Conservation (phyloP, 2,888 invertebrate species). For the Perithous albicinctus region DNA sequence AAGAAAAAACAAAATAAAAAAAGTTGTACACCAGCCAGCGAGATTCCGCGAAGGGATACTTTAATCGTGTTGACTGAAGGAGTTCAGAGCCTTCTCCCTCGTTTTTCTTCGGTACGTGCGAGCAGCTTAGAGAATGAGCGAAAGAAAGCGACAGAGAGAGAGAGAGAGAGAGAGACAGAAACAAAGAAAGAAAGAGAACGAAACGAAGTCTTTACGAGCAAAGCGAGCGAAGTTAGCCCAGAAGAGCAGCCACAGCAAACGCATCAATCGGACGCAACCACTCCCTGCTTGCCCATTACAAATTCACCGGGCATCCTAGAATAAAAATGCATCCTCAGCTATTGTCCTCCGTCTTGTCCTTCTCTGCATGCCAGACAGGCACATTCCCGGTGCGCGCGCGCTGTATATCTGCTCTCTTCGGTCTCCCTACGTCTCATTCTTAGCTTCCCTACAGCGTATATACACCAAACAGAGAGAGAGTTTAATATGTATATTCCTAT, state of each 20-base stretch:
- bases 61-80: slow-evolving; percentile 32
- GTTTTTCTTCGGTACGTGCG: slow-evolving; percentile 26
- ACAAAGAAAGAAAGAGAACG: slow-evolving; percentile 6
- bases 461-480: too few relatives aligned
- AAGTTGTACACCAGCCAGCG: neutral
- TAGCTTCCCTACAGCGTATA: too few relatives aligned
- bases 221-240: slow-evolving; percentile 10
- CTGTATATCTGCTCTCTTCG: slow-evolving; percentile 30
- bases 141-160: slow-evolving; percentile 12
- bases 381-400: slow-evolving; percentile 68
- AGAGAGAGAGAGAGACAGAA: slow-evolving; percentile 3
- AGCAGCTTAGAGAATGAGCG: slow-evolving; percentile 11
- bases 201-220: slow-evolving; percentile 21
- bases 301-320: slow-evolving; percentile 74
- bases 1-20: neutral
- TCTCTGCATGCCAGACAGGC: slow-evolving; percentile 72
- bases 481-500: too few relatives aligned
- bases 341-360: slow-evolving; percentile 74
- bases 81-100: slow-evolving; percentile 1
- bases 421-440: slow-evolving; percentile 15
- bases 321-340: slow-evolving; percentile 79
- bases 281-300: slow-evolving; percentile 75
- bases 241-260: neutral
- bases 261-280: slow-evolving; percentile 65
- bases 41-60: slow-evolving; percentile 32